These are phyloP conservation scores for Drosophila pallidifrons DNA, from an alignment of 1,140 invertebrate genomes.

Conservation along the genomic window DNA sequence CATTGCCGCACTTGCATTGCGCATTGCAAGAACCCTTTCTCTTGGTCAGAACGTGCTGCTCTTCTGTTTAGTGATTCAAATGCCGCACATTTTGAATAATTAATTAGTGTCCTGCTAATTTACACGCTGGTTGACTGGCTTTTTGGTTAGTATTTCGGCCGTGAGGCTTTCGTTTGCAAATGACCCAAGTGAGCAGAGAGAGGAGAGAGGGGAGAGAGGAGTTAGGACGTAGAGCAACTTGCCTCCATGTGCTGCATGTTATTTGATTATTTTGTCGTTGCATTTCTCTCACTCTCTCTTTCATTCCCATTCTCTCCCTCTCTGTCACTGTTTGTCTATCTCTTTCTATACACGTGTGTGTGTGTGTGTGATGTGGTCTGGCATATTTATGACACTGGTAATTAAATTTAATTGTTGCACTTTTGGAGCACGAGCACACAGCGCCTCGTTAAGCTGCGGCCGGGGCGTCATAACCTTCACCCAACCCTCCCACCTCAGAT, in stretches of 20 bases:
- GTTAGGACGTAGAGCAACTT: neutral
- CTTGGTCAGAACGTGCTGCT: conserved; percentile 17
- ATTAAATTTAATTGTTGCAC: conserved; percentile 83
- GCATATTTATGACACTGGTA: conserved; percentile 83
- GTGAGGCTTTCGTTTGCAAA: conserved; percentile 43
- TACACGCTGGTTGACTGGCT: conserved; percentile 79
- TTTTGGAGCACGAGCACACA: conserved; percentile 57
- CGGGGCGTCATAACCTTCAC: conserved; percentile 63
- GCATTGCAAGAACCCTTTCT: neutral
- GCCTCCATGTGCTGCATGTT: conserved; percentile 44
- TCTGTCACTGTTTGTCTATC: neutral
- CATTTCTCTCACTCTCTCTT: conserved; percentile 20
- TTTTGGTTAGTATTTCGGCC: conserved; percentile 65
- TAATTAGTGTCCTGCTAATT: conserved; percentile 83
- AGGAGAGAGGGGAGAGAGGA: neutral
- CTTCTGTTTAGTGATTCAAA: conserved; percentile 74
- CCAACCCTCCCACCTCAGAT: conserved; percentile 23
- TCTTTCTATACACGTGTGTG: conserved; percentile 9
- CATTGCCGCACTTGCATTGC: neutral
- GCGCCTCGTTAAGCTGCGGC: conserved; percentile 63
- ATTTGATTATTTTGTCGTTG: conserved; percentile 78
- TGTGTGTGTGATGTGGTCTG: conserved; percentile 51
- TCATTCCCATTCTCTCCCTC: neutral
- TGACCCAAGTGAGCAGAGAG: neutral
- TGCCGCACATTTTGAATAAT: conserved; percentile 82